phyloP scores from a whole-genome alignment of 2,797 vertebrate genomes.

The Phrynocephalus guinanensis region DNA sequence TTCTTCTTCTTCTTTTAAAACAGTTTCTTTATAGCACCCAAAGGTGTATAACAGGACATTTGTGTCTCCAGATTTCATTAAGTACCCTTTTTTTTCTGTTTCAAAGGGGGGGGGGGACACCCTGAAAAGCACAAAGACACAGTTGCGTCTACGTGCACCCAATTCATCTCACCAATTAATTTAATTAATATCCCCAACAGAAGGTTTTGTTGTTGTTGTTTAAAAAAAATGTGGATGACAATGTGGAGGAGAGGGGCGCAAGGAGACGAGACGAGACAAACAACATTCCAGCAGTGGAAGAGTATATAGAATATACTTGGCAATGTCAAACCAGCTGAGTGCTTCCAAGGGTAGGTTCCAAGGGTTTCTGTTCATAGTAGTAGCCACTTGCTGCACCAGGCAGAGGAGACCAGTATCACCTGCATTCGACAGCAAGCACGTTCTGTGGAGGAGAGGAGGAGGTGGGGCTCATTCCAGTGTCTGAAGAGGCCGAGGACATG shows the following conservation, averaged over 20 bases:
- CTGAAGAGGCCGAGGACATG: constrained; percentile 95
- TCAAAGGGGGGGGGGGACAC: constrained; percentile 64
- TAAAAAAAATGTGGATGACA: constrained; percentile 60
- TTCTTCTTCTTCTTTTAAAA: constrained; percentile 41
- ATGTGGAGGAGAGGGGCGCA: constrained; percentile 40
- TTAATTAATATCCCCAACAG: constrained; percentile 76
- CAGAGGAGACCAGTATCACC: constrained; percentile 88
- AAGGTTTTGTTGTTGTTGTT: constrained; percentile 44
- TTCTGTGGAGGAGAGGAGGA: constrained; percentile 94
- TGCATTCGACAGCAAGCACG: constrained; percentile 95
- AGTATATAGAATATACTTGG: constrained; percentile 79
- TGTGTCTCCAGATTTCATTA: constrained; percentile 74
- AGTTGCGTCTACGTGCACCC: constrained; percentile 76
- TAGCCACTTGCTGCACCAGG: constrained; percentile 82
- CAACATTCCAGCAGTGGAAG: constrained; percentile 77
- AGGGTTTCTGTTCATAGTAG: constrained; percentile 82
- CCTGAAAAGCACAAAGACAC: constrained; percentile 72
- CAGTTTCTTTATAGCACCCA: constrained; percentile 75
- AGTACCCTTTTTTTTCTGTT: constrained; percentile 78
- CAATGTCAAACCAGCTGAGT: constrained; percentile 85
- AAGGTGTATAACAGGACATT: constrained; percentile 79
- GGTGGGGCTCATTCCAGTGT: constrained; percentile 95
- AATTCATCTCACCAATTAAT: constrained; percentile 79
- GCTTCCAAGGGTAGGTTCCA: constrained; percentile 79
- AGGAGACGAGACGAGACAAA: constrained; percentile 67